phyloP scores from a whole-genome alignment of 1,140 invertebrate genomes.

The Archivesica marissinica region DNA sequence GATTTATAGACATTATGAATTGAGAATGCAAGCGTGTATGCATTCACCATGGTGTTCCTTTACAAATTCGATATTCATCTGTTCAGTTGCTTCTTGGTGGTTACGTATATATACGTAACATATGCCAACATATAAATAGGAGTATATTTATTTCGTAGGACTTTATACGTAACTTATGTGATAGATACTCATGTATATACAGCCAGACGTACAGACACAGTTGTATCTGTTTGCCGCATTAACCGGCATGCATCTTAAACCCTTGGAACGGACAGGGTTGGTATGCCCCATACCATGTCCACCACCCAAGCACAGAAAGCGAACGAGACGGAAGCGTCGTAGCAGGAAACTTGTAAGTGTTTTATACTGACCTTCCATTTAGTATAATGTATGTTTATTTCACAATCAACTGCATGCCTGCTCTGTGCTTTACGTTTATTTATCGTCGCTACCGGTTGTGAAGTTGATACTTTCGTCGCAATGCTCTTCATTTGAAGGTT shows the following conservation, averaged over 20 bases:
- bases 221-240: not conserved
- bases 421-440: no score
- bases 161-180: no score
- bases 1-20: no score
- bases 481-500: no score
- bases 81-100: not conserved
- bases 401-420: no score
- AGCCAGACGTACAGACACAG: not conserved
- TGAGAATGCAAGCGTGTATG: not conserved
- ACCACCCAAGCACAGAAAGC: slow-evolving; percentile 23
- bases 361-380: no score
- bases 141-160: no score
- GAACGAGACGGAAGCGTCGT: not conserved
- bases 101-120: not conserved
- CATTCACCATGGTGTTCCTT: not conserved
- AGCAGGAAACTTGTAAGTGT: slow-evolving; percentile 47
- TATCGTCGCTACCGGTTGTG: no score
- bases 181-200: no score
- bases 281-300: slow-evolving; percentile 30
- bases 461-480: no score
- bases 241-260: slow-evolving; percentile 36
- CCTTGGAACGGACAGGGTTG: not conserved
- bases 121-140: no score
- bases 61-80: not conserved
- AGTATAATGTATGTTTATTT: no score